These are phyloP conservation scores for Matsumyia berberina DNA, from an alignment of 2,888 invertebrate genomes.

Conservation along the genomic window DNA sequence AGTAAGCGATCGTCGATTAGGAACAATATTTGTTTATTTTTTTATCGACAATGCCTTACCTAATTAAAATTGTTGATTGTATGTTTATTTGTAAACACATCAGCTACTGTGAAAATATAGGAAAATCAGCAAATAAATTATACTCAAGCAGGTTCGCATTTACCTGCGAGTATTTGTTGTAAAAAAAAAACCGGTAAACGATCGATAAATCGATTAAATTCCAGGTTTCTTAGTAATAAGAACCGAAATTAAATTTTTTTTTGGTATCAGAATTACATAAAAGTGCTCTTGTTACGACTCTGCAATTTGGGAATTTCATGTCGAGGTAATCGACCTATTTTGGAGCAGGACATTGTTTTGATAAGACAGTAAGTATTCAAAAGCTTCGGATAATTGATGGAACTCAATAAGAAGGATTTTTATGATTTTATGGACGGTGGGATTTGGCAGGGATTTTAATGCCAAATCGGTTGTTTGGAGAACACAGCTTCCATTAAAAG, in stretches of 20 bases:
- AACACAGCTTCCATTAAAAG: too few species aligned
- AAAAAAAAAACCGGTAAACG: neutral
- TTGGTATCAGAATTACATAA: neutral
- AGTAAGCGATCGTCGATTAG: neutral
- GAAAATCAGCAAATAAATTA: neutral
- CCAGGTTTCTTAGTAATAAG: neutral
- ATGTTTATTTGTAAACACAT: constrained; percentile 10
- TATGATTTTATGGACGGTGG: too few species aligned
- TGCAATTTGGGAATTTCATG: neutral
- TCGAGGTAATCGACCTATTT: too few species aligned
- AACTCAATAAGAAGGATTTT: too few species aligned
- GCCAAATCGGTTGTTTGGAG: too few species aligned
- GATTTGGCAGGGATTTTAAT: too few species aligned
- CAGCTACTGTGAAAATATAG: constrained; percentile 1
- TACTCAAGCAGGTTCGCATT: neutral
- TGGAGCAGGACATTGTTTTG: too few species aligned
- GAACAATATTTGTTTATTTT: constrained; percentile 3
- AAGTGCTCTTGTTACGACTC: neutral
- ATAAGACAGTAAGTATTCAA: too few species aligned
- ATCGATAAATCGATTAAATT: constrained; percentile 16
- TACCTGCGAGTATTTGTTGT: neutral
- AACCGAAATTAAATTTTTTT: neutral
- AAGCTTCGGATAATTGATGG: too few species aligned
- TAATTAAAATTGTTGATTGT: constrained; percentile 15
- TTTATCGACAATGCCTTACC: neutral